Evolutionary conservation across 2,113 vertebrate species (phyloP), one percentile per base, ranked within the genome.

Genomic region (Jacana jacana): DNA sequence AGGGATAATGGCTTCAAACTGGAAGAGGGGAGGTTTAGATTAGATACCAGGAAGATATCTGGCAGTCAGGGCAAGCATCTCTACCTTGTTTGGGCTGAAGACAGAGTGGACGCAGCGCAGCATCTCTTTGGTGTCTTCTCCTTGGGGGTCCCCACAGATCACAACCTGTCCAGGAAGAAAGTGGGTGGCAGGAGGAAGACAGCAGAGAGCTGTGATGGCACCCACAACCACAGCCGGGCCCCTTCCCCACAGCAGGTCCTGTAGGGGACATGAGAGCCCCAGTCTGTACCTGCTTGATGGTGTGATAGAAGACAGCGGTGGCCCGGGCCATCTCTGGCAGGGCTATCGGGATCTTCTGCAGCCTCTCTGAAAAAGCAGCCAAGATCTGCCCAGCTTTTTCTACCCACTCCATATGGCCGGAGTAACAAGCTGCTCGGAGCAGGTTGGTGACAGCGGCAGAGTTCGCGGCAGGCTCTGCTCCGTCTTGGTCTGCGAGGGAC

Each of bases 401-500:
- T 78, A 98, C 95, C 99, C 99, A 99, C 44, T 99, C 99, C 80
- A 68, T 97, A 23, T 96, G 97, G 68, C 98, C 98, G 0, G 98
- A 98, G 96, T 98, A 98, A 81, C 98, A 98, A 8, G 98, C 99
- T 64, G 99, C 98, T 70, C 99, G 98, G 66, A 99, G 98, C 55
- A 99, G 98, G 92, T 99, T 99, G 94, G 97, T 98, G 17, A 99
- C 98, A 0, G 98, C 97, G 57, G 99, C 93, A 0, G 99, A 99
- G 97, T 99, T 99, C 40, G 98, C 98, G 0, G 98, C 98, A 95
- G 99, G 99, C 95, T 99, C 99, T 7, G 99, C 99, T 19, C 99
- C 99, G 4, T 99, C 99, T 92, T 99, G 99, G 96, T 99, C 99
- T 99, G 97, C 24, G 75, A 22, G 91, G 23, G 39, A 95, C 30